Evolutionary conservation across 2,113 vertebrate genomes (phyloP), one percentile per base, ranked within the genome.

Genomic region (Plecturocebus donacophilus): DNA sequence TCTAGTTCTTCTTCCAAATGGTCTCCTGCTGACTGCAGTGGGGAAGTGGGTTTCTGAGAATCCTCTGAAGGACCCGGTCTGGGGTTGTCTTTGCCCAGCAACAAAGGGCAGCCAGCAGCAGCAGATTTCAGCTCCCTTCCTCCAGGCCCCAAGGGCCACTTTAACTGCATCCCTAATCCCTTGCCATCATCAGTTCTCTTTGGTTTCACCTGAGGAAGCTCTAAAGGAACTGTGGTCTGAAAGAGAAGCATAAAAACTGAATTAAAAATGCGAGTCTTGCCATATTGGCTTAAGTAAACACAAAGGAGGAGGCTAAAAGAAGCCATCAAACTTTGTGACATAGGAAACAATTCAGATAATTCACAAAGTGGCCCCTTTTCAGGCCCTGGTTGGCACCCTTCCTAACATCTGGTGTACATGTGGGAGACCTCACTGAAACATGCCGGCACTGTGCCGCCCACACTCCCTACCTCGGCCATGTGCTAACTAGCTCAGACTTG

Each of bases 1-100:
- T 99, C 99, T 79, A 99, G 98, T 90, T 99, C 99, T 91, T 99
- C 98, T 49, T 99, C 99, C 40, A 98, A 95, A 12, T 98, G 97
- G 90, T 99, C 99, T 54, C 21, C 88, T 20, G 87, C 98, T 27
- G 97, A 90, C 70, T 97, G 95, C 54, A 77, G 73, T 0, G 87
- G 38, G 49, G 5, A 86, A 61, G 49, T 58, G 4, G 58, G 87
- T 45, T 84, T 89, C 87, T 87, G 97, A 8, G 97, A 52, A 3
- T 70, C 61, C 58, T 92, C 47, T 40, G 83, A 49, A 84, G 87
- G 73, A 35, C n/a, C 76, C 27, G 16, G 82, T 13, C 13, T 47
- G 35, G 83, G 80, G 83, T 52, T 40, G 2, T 54, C 97, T 96
- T 97, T 98, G 56, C 87, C 94, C 76, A 56, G 56, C 82, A 84